Percentiles rank a stretch among this genome's conserved stretches.
phyloP scores from a whole-genome alignment of 2,888 invertebrate genomes.

The Catocala fraxini region DNA sequence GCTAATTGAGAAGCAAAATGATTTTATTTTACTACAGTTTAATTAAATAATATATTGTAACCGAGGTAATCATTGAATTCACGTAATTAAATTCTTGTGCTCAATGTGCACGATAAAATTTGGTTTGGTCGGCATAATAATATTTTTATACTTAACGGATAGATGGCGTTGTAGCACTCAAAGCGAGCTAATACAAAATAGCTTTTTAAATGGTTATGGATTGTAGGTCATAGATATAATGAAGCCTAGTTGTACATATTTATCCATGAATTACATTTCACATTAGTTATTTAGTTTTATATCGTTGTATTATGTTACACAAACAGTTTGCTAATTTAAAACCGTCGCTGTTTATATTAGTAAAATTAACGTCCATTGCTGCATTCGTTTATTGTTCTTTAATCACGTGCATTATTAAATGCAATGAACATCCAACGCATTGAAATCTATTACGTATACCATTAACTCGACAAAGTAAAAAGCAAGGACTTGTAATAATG shows the following conservation, averaged over 20 bases:
- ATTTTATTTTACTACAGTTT: no score
- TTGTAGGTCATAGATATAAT: no score
- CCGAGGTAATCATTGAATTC: no score
- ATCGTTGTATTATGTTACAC: no score
- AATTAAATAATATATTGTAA: not conserved
- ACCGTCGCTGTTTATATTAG: no score
- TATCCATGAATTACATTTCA: no score
- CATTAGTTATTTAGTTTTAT: no score
- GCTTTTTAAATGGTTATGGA: not conserved
- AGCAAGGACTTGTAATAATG: constrained; percentile 12
- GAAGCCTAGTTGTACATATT: no score
- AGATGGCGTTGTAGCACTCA: constrained; percentile 37
- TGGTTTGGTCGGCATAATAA: not conserved
- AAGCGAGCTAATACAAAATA: not conserved
- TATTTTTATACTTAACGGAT: not conserved
- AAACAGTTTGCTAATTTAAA: no score
- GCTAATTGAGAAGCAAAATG: no score
- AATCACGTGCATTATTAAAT: not conserved
- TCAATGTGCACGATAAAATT: no score
- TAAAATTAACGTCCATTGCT: not conserved
- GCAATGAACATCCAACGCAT: not conserved
- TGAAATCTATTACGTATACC: not conserved
- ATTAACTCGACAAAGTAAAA: constrained; percentile 18
- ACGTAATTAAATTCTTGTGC: no score
- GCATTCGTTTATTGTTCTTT: not conserved